Base-by-base conservation (phyloP, 2,888 invertebrate species). In the Lithophane socia region DNA sequence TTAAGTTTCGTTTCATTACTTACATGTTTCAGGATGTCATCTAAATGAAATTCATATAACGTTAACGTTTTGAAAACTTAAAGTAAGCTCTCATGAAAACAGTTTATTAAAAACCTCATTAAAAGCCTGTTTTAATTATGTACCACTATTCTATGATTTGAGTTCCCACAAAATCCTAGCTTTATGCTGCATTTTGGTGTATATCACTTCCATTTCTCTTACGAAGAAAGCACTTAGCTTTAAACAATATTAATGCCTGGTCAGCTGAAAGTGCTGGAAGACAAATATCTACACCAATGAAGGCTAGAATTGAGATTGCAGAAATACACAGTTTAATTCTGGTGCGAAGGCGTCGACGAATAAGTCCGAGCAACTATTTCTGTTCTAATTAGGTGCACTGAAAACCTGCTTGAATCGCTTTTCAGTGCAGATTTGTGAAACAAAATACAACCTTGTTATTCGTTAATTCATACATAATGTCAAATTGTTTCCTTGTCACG, bases 171-270 rank as follows among this genome's bases (percentile, higher is more conserved):
- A 66, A 54, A 65, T 16, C 12, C 21, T 60, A 44, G 29, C n/a
- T 54, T 2, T 54, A n/a, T 7, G n/a, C n/a, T 64, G 21, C 13
- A 65, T 84, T 79, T 66, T 52, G 49, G 18, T 61, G 29, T 58
- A 47, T 44, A 69, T 49, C 7, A 13, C 58, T 66, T 63, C 69
- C 58, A 67, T 60, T 71, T 21, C 47, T 71, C 67, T 56, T 13
- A 64, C 63, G 52, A 67, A 70, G 70, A 73, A 77, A 85, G 82
- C 86, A 77, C 82, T 83, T 85, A 73, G 70, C 29, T 73, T 73
- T 85, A 85, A 83, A 77, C 73, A 73, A 82, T 83, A 83, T 85
- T 77, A 83, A 85, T 83, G 83, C 24, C 42, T 82, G 73, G 85
- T 83, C 82, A 73, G 83, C 42, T 60, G 58, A 52, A 83, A 85